These are phyloP conservation scores for Tor tambroides DNA, from an alignment of 2,113 vertebrate genomes.

Conservation along the genomic window DNA sequence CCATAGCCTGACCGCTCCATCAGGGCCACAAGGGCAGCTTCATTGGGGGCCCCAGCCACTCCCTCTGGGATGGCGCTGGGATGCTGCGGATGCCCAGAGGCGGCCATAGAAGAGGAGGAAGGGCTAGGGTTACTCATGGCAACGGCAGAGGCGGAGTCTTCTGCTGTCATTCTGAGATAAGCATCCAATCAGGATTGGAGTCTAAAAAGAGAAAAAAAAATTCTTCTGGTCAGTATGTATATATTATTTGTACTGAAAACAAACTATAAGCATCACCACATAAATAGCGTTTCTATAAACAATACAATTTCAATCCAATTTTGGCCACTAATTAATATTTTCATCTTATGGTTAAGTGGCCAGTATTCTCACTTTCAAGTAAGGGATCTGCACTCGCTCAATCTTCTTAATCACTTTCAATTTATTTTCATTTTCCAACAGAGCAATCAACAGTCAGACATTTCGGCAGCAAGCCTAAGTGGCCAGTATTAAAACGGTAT, in stretches of 20 bases:
- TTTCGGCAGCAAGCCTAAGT: no score
- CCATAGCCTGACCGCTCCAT: conserved; percentile 92
- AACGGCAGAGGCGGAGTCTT: conserved; percentile 88
- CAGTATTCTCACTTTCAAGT: no score
- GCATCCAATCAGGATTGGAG: conserved; percentile 83
- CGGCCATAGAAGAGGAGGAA: conserved; percentile 68
- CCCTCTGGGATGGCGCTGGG: conserved; percentile 81
- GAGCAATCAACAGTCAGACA: no score
- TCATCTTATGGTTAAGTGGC: neutral
- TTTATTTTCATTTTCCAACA: no score
- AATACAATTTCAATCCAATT: neutral
- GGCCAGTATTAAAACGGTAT: neutral
- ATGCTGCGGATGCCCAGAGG: conserved; percentile 71
- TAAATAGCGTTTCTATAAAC: neutral
- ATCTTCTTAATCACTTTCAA: no score
- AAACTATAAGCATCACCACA: neutral
- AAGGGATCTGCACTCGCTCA: no score
- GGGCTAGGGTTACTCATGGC: conserved; percentile 85
- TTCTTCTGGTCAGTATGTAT: conserved; percentile 6
- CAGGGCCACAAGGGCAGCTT: conserved; percentile 85
- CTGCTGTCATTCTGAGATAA: conserved; percentile 95
- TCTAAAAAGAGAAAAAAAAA: conserved; percentile 67
- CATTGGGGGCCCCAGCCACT: conserved; percentile 86
- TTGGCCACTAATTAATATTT: neutral
- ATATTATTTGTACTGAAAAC: neutral